phyloP scores from a whole-genome alignment of 2,113 vertebrate species.

The Crotophaga sulcirostris region DNA sequence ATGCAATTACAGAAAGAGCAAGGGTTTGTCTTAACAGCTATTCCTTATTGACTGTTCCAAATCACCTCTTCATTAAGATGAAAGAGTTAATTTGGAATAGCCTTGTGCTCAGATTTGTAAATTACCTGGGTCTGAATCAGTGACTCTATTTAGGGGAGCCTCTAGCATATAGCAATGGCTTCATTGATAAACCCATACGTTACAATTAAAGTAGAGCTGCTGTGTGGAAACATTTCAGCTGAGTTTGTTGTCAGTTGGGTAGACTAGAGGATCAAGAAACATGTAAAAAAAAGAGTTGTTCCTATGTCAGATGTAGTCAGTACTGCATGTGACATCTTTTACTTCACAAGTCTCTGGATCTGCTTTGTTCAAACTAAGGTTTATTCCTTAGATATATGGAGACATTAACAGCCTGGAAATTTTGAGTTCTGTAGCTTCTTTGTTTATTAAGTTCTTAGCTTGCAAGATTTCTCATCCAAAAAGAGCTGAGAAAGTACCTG shows the following conservation, averaged over 20 bases:
- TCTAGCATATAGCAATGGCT: not conserved
- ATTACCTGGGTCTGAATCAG: not conserved
- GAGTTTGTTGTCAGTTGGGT: not conserved
- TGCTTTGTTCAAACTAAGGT: not conserved
- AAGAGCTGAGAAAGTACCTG: conserved; percentile 64
- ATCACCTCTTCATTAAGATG: not conserved
- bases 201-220: not conserved
- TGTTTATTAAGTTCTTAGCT: conserved; percentile 54
- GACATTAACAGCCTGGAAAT: not conserved
- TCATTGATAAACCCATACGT: not conserved
- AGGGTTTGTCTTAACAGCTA: conserved; percentile 52
- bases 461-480: conserved; percentile 64
- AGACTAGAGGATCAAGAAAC: not conserved
- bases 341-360: not conserved
- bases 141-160: not conserved
- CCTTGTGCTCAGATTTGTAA: not conserved
- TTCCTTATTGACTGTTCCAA: conserved; percentile 10
- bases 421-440: conserved; percentile 28
- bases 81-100: not conserved
- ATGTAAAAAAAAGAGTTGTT: not conserved
- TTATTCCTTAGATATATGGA: not conserved
- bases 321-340: not conserved
- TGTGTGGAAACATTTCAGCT: not conserved
- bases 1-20: conserved; percentile 43
- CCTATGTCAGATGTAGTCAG: not conserved